Evolutionary conservation across 2,888 invertebrate species (phyloP).

Genomic region (Pharmacophagus antenor): DNA sequence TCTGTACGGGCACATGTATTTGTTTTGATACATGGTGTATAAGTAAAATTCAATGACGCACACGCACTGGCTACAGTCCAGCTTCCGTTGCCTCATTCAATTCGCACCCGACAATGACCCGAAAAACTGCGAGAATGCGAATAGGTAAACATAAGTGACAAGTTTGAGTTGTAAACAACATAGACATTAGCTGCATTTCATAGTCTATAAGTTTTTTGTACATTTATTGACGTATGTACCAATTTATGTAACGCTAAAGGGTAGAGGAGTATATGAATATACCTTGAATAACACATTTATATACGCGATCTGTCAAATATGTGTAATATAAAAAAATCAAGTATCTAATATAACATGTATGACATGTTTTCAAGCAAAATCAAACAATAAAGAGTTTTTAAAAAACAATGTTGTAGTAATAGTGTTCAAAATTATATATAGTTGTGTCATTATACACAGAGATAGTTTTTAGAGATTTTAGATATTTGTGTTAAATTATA

Average conservation of each 20-base stretch:
- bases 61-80: conserved; percentile 61
- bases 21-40: conserved; percentile 50
- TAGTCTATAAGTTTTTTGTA: not conserved
- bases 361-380: no score
- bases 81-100: conserved; percentile 73
- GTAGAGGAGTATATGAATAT: not conserved
- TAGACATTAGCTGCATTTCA: conserved; percentile 4
- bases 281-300: not conserved
- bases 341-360: no score
- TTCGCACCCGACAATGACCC: conserved; percentile 70
- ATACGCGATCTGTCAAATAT: not conserved
- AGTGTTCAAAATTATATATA: no score
- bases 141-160: conserved; percentile 28
- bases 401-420: no score
- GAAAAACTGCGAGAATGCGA: conserved; percentile 43
- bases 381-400: no score
- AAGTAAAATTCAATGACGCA: conserved; percentile 66
- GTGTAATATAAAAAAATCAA: not conserved
- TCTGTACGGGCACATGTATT: conserved; percentile 38
- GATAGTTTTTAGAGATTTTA: no score
- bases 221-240: conserved; percentile 7
- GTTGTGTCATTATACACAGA: no score
- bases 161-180: conserved; percentile 13
- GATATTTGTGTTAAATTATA: no score
- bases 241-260: not conserved